Evolutionary conservation across 2,888 invertebrate genomes (phyloP).

Genomic region (Graphium colonna): DNA sequence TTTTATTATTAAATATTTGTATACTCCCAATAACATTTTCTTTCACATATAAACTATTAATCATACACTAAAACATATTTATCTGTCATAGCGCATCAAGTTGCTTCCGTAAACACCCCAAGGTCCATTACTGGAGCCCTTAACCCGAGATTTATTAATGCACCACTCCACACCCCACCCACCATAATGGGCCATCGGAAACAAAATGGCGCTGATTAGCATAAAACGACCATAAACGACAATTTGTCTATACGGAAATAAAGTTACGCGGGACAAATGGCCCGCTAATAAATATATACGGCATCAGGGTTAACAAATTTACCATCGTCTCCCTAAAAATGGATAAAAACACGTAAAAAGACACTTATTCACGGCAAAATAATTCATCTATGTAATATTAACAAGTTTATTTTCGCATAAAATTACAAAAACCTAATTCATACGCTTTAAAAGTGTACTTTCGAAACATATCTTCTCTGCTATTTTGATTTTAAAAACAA

Average conservation of each 20-base stretch:
- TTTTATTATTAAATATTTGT: too few species aligned
- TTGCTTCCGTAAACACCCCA: background rate
- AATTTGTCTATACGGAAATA: conserved; percentile 52
- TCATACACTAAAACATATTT: background rate
- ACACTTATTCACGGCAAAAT: too few species aligned
- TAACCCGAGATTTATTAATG: conserved; percentile 14
- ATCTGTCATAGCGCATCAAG: background rate
- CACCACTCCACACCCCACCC: conserved; percentile 9
- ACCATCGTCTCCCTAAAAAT: conserved; percentile 41
- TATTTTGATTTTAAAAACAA: too few species aligned
- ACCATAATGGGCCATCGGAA: conserved; percentile 14
- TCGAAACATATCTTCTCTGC: too few species aligned
- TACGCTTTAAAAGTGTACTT: too few species aligned
- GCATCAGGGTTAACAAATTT: conserved; percentile 26
- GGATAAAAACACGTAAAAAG: too few species aligned
- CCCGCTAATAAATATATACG: conserved; percentile 38
- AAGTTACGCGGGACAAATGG: conserved; percentile 44
- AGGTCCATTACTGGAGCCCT: background rate
- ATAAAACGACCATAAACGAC: conserved; percentile 59
- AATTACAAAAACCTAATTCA: too few species aligned
- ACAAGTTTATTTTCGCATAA: too few species aligned
- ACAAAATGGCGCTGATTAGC: conserved; percentile 47
- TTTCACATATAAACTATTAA: background rate
- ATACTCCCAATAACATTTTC: too few species aligned
- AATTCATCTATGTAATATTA: too few species aligned